Evolutionary conservation across 2,888 invertebrate genomes (phyloP).

Genomic region (Diarsia rubi): DNA sequence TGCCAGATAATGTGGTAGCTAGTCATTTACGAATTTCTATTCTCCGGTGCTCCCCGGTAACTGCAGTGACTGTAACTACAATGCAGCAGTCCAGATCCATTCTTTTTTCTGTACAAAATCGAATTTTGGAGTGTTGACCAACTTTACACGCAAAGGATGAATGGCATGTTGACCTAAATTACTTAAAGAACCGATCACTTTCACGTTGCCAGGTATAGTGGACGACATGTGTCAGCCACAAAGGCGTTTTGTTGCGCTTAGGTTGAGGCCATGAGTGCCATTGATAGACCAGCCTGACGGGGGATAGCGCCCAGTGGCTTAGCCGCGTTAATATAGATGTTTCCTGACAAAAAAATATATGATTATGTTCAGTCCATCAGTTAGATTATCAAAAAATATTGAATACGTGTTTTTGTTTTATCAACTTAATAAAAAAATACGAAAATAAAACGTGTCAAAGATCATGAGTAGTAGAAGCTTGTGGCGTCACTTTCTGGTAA

Average conservation of each 20-base stretch:
- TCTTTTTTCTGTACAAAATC: not conserved
- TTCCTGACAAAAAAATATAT: no score
- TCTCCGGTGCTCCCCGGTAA: not conserved
- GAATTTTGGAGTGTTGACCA: not conserved
- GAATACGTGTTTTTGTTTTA: no score
- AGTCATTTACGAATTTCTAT: not conserved
- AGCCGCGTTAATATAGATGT: constrained; percentile 33
- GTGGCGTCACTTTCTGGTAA: no score
- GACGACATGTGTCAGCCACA: constrained; percentile 23
- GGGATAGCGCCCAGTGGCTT: constrained; percentile 21
- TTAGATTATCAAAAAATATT: no score
- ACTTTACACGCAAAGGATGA: not conserved
- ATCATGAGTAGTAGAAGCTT: no score
- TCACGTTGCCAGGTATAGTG: constrained; percentile 15
- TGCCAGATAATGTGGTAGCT: not conserved
- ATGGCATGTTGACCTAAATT: constrained; percentile 45
- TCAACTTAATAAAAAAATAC: no score
- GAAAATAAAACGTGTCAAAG: no score
- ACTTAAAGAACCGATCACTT: constrained; percentile 34
- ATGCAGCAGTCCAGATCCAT: not conserved
- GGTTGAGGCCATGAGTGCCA: constrained; percentile 58
- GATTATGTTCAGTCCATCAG: no score
- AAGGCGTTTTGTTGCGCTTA: constrained; percentile 48
- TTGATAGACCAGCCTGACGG: constrained; percentile 63
- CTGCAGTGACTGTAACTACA: no score